A percentile compares a stretch with the other conserved stretches of the same genome.
Evolutionary conservation across 2,797 vertebrate genomes (phyloP).

Genomic region (Platalea minor): DNA sequence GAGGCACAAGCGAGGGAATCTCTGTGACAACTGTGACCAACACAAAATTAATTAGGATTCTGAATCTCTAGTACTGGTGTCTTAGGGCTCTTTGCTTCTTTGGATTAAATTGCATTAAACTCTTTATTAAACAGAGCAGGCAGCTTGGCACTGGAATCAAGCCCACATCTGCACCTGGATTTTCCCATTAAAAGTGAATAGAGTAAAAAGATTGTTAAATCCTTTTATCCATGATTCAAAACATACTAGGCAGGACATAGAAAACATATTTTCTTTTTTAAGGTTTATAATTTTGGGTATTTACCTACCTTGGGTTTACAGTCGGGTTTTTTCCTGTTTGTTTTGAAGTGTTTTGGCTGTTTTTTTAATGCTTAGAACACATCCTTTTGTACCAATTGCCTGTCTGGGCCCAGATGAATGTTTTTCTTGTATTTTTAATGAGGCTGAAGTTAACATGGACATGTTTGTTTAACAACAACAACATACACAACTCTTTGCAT

Average conservation of each 20-base stretch:
- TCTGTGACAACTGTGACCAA: conserved; percentile 43
- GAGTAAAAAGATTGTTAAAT: conserved; percentile 64
- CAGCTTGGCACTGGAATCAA: conserved; percentile 61
- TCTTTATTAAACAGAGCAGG: conserved; percentile 69
- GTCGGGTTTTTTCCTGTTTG: neutral
- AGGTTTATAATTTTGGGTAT: conserved; percentile 17
- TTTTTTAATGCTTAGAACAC: conserved; percentile 33
- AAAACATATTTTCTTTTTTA: conserved; percentile 55
- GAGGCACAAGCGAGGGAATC: neutral
- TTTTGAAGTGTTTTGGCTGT: neutral
- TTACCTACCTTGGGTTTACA: conserved; percentile 20
- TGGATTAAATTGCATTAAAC: conserved; percentile 63
- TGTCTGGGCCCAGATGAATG: conserved; percentile 28
- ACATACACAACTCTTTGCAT: neutral
- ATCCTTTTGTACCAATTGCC: conserved; percentile 5
- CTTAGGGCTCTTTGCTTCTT: conserved; percentile 52
- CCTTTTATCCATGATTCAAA: conserved; percentile 48
- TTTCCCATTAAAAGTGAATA: conserved; percentile 66
- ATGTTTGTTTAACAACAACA: conserved; percentile 38
- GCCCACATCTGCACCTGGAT: conserved; percentile 69
- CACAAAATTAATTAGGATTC: conserved; percentile 64
- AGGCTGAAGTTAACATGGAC: conserved; percentile 21
- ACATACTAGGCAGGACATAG: conserved; percentile 23
- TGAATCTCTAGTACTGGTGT: conserved; percentile 28
- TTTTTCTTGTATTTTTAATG: conserved; percentile 57